A percentile compares a stretch with the other conserved stretches of the same genome.
Evolutionary conservation across 2,888 invertebrate genomes (phyloP).

Genomic region (Acrobasis consociella): DNA sequence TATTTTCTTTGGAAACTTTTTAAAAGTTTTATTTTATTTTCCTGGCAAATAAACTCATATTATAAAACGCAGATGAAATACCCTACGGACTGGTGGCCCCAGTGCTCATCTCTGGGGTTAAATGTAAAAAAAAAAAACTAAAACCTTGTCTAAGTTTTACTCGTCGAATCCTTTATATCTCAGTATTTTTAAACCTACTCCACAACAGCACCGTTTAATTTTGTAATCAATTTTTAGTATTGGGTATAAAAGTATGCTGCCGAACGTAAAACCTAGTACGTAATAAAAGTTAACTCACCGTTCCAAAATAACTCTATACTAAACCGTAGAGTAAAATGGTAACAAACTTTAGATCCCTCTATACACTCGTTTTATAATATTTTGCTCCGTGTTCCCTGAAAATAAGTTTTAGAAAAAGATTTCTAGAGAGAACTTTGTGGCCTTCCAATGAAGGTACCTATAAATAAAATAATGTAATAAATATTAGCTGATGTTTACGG

Average conservation of each 20-base stretch:
- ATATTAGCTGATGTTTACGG: too few relatives aligned
- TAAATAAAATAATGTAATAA: too few relatives aligned
- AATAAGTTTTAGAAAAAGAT: not conserved
- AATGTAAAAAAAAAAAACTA: too few relatives aligned
- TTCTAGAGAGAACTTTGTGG: too few relatives aligned
- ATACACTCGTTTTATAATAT: slow-evolving; percentile 2
- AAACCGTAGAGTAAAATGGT: slow-evolving; percentile 14
- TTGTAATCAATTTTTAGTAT: slow-evolving; percentile 15
- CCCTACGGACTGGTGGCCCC: too few relatives aligned
- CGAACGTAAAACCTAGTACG: slow-evolving; percentile 18
- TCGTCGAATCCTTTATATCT: not conserved
- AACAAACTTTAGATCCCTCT: slow-evolving; percentile 8
- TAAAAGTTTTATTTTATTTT: too few relatives aligned
- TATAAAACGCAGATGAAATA: too few relatives aligned
- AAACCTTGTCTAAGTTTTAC: too few relatives aligned
- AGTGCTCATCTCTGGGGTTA: too few relatives aligned
- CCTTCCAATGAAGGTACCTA: too few relatives aligned
- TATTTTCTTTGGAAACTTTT: too few relatives aligned
- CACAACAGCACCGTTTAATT: slow-evolving; percentile 10
- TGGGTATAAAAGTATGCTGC: slow-evolving; percentile 18
- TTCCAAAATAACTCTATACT: slow-evolving; percentile 7
- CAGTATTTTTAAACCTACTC: not conserved
- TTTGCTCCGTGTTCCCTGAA: not conserved
- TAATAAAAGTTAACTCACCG: slow-evolving; percentile 20
- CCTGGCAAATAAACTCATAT: too few relatives aligned